Conservation (phyloP, 2,113 vertebrate genomes). For the Calidris pugnax region DNA sequence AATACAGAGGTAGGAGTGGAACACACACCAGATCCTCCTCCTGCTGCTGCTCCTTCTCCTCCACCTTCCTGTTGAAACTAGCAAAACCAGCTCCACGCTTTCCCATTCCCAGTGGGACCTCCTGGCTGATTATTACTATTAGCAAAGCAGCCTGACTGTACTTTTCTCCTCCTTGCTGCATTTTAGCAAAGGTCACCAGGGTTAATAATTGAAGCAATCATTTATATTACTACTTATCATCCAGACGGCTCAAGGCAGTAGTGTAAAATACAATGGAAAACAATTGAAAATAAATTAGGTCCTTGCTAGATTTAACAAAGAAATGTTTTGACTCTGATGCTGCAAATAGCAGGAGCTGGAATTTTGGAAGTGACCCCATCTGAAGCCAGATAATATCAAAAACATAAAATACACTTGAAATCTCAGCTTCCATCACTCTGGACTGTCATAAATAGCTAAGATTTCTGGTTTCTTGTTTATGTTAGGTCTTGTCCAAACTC, state of each 20-base stretch:
- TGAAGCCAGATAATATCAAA: not conserved
- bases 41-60: not conserved
- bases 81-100: not conserved
- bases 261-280: not conserved
- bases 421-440: not conserved
- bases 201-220: constrained; percentile 7
- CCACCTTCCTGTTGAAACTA: not conserved
- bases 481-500: not conserved
- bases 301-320: not conserved
- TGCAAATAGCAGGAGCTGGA: not conserved
- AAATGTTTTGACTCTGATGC: not conserved
- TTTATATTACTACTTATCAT: not conserved
- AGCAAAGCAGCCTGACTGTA: not conserved
- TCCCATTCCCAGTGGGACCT: not conserved
- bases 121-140: not conserved
- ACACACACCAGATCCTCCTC: not conserved
- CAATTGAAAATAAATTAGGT: not conserved
- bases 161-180: not conserved
- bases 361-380: not conserved
- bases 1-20: not conserved
- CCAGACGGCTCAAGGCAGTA: not conserved
- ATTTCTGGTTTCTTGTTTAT: not conserved
- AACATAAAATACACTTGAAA: not conserved
- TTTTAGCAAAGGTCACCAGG: constrained; percentile 1
- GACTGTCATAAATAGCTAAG: not conserved